Evolutionary conservation across 2,113 vertebrate genomes (phyloP).

Genomic region (Lepus europaeus): DNA sequence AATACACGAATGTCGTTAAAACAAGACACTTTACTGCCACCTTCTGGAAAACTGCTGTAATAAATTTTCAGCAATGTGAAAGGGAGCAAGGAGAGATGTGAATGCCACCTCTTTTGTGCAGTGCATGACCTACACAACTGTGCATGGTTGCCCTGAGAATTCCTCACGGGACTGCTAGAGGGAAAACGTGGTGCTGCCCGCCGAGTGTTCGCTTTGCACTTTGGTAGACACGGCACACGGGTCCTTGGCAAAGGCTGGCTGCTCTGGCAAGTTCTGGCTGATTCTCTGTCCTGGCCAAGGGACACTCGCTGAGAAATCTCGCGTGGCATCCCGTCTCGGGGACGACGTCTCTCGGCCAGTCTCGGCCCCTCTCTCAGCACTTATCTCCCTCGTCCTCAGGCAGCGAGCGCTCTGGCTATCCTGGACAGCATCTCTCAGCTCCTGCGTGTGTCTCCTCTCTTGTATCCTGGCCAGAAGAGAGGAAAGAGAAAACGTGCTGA

Average conservation of each 20-base stretch:
- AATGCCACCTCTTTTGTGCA: not conserved
- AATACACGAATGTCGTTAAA: not conserved
- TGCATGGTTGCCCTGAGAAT: not conserved
- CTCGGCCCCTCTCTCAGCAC: not conserved
- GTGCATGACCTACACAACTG: not conserved
- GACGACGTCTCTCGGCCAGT: not conserved
- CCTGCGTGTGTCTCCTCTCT: not conserved
- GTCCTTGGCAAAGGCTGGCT: not conserved
- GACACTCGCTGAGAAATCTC: not conserved
- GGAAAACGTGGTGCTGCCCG: not conserved
- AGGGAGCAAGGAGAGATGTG: not conserved
- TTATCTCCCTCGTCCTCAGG: accelerated
- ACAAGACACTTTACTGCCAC: slow-evolving; percentile 73
- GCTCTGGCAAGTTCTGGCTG: not conserved
- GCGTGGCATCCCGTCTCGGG: not conserved
- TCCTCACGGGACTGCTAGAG: not conserved
- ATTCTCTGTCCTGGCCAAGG: not conserved
- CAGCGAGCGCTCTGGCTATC: not conserved
- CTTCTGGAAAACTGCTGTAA: slow-evolving; percentile 64
- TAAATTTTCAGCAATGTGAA: accelerated
- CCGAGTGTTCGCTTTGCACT: not conserved
- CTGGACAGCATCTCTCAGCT: not conserved
- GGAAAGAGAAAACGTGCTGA: not conserved
- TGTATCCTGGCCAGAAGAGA: not conserved
- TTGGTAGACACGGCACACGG: not conserved